phyloP scores from a whole-genome alignment of 2,797 vertebrate species.

The Scolopax bukidnonensis region DNA sequence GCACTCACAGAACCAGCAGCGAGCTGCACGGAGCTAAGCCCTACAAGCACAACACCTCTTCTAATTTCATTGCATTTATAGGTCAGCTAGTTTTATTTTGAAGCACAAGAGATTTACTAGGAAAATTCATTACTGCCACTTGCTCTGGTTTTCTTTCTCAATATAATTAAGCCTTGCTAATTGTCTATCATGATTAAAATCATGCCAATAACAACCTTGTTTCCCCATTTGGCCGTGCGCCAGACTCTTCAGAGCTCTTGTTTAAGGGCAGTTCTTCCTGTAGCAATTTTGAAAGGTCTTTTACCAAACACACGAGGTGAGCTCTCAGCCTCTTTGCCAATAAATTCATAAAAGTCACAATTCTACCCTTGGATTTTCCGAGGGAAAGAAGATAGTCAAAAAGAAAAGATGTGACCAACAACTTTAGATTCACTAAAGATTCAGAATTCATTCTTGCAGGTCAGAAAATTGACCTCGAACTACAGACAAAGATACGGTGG shows the following conservation, averaged over 20 bases:
- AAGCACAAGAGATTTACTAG: constrained; percentile 75
- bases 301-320: neutral
- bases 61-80: constrained; percentile 75
- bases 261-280: constrained; percentile 72
- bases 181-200: constrained; percentile 84
- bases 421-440: neutral
- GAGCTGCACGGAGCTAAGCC: constrained; percentile 61
- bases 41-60: constrained; percentile 59
- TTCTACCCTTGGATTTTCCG: neutral
- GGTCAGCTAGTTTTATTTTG: constrained; percentile 76
- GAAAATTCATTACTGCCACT: constrained; percentile 81
- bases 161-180: constrained; percentile 83
- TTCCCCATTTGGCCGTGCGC: constrained; percentile 72
- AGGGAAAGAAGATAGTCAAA: neutral
- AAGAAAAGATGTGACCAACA: neutral
- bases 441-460: constrained; percentile 1
- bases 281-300: constrained; percentile 69
- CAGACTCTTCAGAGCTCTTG: constrained; percentile 74
- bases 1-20: neutral
- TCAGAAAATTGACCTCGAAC: neutral
- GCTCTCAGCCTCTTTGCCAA: neutral
- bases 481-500: neutral
- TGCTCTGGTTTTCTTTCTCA: constrained; percentile 75
- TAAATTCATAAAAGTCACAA: neutral
- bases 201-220: constrained; percentile 82